A percentile compares a stretch with the other conserved stretches of the same genome.
phyloP scores from a whole-genome alignment of 2,888 invertebrate genomes.

The Scelioninae gen. 1 region DNA sequence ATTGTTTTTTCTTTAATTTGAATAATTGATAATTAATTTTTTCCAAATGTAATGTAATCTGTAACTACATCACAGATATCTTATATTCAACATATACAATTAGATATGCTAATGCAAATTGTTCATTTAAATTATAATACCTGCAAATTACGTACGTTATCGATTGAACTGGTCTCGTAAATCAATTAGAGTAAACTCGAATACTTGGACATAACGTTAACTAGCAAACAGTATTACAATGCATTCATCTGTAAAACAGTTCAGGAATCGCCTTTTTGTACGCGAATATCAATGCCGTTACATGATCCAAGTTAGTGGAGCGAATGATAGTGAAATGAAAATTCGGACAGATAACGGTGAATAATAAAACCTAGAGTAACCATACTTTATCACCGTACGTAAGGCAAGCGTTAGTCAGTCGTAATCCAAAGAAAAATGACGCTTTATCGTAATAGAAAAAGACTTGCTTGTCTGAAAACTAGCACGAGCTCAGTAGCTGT shows the following conservation, averaged over 20 bases:
- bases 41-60: too few species aligned
- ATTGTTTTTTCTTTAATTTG: too few species aligned
- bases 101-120: too few species aligned
- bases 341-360: constrained; percentile 27
- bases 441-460: constrained; percentile 25
- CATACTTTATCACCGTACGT: constrained; percentile 19
- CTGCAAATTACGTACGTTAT: not conserved
- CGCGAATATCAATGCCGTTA: constrained; percentile 1
- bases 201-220: not conserved
- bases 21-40: too few species aligned
- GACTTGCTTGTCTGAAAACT: constrained; percentile 8
- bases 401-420: constrained; percentile 17
- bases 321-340: constrained; percentile 25
- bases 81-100: too few species aligned
- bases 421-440: constrained; percentile 41
- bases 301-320: constrained; percentile 8
- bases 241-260: not conserved
- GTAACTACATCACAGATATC: too few species aligned
- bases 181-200: not conserved
- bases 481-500: constrained; percentile 5
- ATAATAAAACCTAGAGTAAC: constrained; percentile 30
- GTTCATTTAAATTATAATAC: not conserved
- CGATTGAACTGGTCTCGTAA: not conserved
- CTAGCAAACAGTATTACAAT: not conserved
- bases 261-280: not conserved